These are phyloP conservation scores for Apomyelois bistriatella DNA, from an alignment of 2,888 invertebrate species.

Conservation along the genomic window DNA sequence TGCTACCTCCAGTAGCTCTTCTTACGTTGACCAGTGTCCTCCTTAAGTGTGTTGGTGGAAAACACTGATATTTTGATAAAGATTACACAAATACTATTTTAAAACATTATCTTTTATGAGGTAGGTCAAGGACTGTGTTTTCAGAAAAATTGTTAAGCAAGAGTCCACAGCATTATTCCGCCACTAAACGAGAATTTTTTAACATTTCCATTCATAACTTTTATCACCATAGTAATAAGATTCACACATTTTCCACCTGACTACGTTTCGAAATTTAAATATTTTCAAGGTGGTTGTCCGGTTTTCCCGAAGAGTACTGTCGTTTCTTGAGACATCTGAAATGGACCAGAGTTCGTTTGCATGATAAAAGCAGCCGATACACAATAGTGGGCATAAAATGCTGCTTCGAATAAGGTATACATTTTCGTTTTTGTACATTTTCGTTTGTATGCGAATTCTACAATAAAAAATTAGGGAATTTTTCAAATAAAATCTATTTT, in stretches of 20 bases:
- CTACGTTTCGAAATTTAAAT: constrained; percentile 5
- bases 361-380: constrained; percentile 68
- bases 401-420: constrained; percentile 26
- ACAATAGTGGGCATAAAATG: constrained; percentile 60
- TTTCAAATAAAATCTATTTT: too few species aligned
- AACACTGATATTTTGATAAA: too few species aligned
- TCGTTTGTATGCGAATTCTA: too few species aligned
- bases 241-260: neutral
- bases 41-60: too few species aligned
- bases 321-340: constrained; percentile 57
- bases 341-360: constrained; percentile 60
- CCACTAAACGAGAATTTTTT: neutral
- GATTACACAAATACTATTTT: too few species aligned
- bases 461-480: too few species aligned
- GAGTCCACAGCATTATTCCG: neutral
- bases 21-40: too few species aligned
- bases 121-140: too few species aligned
- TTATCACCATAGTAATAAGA: neutral
- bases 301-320: constrained; percentile 22
- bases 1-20: too few species aligned
- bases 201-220: neutral
- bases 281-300: constrained; percentile 15
- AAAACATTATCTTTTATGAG: too few species aligned
- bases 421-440: too few species aligned
- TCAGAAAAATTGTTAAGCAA: too few species aligned